These are phyloP conservation scores for Malacosoma neustria DNA, from an alignment of 2,888 invertebrate genomes.

Conservation along the genomic window DNA sequence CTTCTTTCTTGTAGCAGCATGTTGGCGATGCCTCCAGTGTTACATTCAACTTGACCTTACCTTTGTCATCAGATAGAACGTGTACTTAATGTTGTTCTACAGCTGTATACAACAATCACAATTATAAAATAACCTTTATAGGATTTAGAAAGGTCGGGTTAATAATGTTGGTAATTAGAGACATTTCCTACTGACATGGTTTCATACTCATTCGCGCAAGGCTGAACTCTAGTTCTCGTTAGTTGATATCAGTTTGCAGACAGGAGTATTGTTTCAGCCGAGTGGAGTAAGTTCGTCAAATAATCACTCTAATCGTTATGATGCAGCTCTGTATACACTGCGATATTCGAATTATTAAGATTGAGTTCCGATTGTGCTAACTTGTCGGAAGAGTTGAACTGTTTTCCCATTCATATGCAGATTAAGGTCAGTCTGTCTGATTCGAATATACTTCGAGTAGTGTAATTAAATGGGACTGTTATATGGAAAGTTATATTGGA, in stretches of 20 bases:
- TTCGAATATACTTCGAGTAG: slow-evolving; percentile 57
- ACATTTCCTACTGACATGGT: too few species aligned
- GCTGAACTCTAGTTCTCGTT: too few species aligned
- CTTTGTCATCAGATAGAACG: too few species aligned
- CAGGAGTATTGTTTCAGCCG: slow-evolving; percentile 10
- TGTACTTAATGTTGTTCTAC: too few species aligned
- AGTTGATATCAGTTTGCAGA: background rate
- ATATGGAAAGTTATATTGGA: slow-evolving; percentile 45
- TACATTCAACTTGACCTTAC: too few species aligned
- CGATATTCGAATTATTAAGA: slow-evolving; percentile 66
- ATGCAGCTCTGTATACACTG: slow-evolving; percentile 58
- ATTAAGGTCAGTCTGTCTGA: slow-evolving; percentile 64
- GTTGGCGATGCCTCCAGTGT: too few species aligned
- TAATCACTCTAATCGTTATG: slow-evolving; percentile 46
- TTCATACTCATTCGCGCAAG: too few species aligned
- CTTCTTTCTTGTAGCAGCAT: too few species aligned
- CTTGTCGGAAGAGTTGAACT: slow-evolving; percentile 47
- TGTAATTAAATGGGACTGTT: slow-evolving; percentile 51
- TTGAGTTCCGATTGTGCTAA: slow-evolving; percentile 58
- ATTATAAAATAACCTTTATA: too few species aligned
- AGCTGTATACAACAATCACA: too few species aligned
- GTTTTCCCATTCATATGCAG: slow-evolving; percentile 58
- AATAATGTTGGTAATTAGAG: too few species aligned
- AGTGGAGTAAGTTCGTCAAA: slow-evolving; percentile 53
- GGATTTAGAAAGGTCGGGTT: too few species aligned